Evolutionary conservation across 2,797 vertebrate genomes (phyloP).

Genomic region (Loriculus beryllinus): DNA sequence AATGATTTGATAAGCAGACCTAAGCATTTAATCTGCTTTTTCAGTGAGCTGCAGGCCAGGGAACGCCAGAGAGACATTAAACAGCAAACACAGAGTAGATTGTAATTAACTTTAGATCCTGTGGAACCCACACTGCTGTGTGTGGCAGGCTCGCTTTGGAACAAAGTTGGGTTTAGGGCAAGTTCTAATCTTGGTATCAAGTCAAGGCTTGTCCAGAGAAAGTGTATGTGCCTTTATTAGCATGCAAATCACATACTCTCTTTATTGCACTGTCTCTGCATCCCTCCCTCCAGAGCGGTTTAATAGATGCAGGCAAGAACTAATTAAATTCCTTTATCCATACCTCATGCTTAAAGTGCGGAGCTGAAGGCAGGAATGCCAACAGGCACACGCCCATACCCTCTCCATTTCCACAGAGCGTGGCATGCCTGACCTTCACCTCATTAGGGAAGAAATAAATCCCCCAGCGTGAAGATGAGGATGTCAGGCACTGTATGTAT

Average conservation of each 20-base stretch:
- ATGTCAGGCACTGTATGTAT: not conserved
- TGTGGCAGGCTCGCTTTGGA: not conserved
- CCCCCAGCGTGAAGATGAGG: not conserved
- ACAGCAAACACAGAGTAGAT: not conserved
- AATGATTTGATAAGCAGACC: constrained; percentile 33
- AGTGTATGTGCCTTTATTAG: not conserved
- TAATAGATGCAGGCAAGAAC: constrained; percentile 9
- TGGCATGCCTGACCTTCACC: constrained; percentile 32
- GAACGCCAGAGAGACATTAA: not conserved
- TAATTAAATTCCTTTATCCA: constrained; percentile 62
- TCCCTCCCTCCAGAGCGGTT: constrained; percentile 23
- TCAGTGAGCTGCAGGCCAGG: constrained; percentile 11
- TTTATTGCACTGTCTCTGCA: constrained; percentile 22
- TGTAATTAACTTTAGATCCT: not conserved
- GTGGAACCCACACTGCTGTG: not conserved
- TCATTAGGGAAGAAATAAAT: constrained; percentile 43
- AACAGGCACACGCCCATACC: constrained; percentile 9
- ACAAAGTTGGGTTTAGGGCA: not conserved
- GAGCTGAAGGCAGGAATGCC: constrained; percentile 42
- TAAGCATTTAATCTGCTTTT: constrained; percentile 10
- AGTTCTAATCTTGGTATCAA: not conserved
- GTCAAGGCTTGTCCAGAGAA: constrained; percentile 46
- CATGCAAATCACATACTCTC: constrained; percentile 43
- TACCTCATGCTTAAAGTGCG: constrained; percentile 21
- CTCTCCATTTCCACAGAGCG: not conserved